Conservation (phyloP, 2,888 invertebrate genomes). For the Lasioglossum oenotherae region DNA sequence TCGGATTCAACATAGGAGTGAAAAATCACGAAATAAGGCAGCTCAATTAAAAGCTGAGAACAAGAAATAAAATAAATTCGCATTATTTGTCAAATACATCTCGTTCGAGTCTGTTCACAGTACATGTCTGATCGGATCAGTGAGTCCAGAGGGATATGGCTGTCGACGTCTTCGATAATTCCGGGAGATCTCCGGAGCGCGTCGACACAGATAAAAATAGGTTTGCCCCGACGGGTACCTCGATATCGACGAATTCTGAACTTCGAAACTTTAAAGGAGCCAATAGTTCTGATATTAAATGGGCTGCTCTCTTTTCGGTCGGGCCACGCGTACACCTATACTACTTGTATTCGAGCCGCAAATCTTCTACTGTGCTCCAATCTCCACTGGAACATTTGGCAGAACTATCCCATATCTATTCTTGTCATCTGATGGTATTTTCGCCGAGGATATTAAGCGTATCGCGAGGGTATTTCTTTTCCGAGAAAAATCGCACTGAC, state of each 20-base stretch:
- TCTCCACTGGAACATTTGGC: slow-evolving; percentile 9
- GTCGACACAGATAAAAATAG: slow-evolving; percentile 39
- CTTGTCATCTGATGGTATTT: slow-evolving; percentile 2
- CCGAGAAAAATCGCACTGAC: neutral
- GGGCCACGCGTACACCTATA: neutral
- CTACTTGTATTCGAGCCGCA: slow-evolving; percentile 24
- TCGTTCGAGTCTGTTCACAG: neutral
- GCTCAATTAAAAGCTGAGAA: neutral
- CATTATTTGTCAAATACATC: neutral
- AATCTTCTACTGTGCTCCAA: neutral
- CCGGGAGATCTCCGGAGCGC: slow-evolving; percentile 23
- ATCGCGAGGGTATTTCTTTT: slow-evolving; percentile 14
- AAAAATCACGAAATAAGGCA: neutral
- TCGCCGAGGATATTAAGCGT: slow-evolving; percentile 11
- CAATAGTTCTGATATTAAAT: slow-evolving; percentile 31
- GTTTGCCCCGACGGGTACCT: slow-evolving; percentile 9
- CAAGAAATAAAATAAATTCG: neutral
- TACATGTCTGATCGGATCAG: neutral
- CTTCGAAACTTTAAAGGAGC: slow-evolving; percentile 28
- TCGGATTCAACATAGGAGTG: neutral
- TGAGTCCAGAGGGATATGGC: neutral
- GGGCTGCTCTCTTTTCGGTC: slow-evolving; percentile 28
- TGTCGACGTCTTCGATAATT: slow-evolving; percentile 8
- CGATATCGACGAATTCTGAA: slow-evolving; percentile 37
- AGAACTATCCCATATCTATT: slow-evolving; percentile 19